Evolutionary conservation across 2,888 invertebrate species (phyloP), one percentile per base, ranked within the genome.

Genomic region (Thecophora atra): DNA sequence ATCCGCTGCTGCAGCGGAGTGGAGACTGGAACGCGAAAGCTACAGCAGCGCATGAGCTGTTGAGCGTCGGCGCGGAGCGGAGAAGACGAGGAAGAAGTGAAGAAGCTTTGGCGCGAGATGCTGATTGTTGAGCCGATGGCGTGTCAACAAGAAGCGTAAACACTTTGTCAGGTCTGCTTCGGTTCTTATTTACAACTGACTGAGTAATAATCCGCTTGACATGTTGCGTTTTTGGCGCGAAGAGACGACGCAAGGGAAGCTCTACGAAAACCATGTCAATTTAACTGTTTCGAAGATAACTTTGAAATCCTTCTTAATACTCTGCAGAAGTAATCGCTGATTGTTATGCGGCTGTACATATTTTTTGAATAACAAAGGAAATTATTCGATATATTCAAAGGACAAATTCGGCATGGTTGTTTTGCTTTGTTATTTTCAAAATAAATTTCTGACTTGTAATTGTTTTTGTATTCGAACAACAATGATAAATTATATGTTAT

Each of bases 171-270:
- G 37, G 37, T 54, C 54, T 56, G 56, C 21, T 30, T 42, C 15
- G 21, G 21, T n/a, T 56, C 42, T 56, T 56, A 56, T 56, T 67
- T 67, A 42, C 67, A 67, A 30, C 30, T 37, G 56, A 37, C 37
- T 42, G 30, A 42, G 24, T 24, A 67, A 67, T 42, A 67, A 67
- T 8, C 13, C 67, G 19, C 54, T 37, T 54, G 54, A 67, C 67
- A 54, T 67, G 67, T 67, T 67, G 67, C 67, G 37, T 11, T 52
- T 56, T 42, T 67, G 56, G 54, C 37, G 56, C 56, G 19, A 67
- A 15, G 56, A 19, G 11, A 67, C 7, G 37, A 54, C 44, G 42
- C 64, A 42, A 47, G 26, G 65, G 17, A 8, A 8, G n/a, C 44
- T 26, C 51, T 44, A 30, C n/a, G n/a, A 28, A 60, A 28, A 19